Evolutionary conservation across 2,113 vertebrate genomes (phyloP), one percentile per base, ranked within the genome.

Genomic region (Trichomycterus rosablanca): DNA sequence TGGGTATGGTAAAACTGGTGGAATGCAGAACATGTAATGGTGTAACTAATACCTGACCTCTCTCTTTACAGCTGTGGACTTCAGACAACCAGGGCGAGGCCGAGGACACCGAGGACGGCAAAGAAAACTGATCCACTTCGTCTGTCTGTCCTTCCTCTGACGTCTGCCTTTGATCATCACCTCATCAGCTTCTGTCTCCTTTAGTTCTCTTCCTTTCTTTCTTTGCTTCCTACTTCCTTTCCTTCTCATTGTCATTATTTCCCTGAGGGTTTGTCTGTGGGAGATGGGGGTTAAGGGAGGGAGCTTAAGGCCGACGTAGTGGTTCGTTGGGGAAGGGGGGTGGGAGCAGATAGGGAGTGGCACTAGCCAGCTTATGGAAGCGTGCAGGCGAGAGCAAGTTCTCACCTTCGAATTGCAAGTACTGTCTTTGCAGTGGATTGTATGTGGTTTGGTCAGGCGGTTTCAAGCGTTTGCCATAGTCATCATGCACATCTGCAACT

Each of bases 1-100:
- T n/a, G n/a, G n/a, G n/a, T n/a, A n/a, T n/a, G n/a, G n/a, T n/a
- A n/a, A n/a, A n/a, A n/a, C n/a, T n/a, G n/a, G n/a, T n/a, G n/a
- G n/a, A n/a, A n/a, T n/a, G n/a, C n/a, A n/a, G n/a, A n/a, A n/a
- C n/a, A n/a, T n/a, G n/a, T n/a, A n/a, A n/a, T n/a, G n/a, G n/a
- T n/a, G n/a, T n/a, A n/a, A n/a, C n/a, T n/a, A n/a, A n/a, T n/a
- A n/a, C n/a, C n/a, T n/a, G n/a, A n/a, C n/a, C n/a, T n/a, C n/a
- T n/a, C n/a, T n/a, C n/a, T n/a, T 4, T 66, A 18, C 70, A 88
- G 87, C 80, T 87, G 77, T 89, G 87, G 87, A 80, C 71, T 51
- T 76, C 82, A 30, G 84, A 84, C 35, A 8, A 35, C 50, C 71
- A 83, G 62, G 77, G 63, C 1, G 81, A 82, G 0, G 42, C 67